These are phyloP conservation scores for Anolis sagrei DNA, from an alignment of 2,113 vertebrate species.

Conservation along the genomic window DNA sequence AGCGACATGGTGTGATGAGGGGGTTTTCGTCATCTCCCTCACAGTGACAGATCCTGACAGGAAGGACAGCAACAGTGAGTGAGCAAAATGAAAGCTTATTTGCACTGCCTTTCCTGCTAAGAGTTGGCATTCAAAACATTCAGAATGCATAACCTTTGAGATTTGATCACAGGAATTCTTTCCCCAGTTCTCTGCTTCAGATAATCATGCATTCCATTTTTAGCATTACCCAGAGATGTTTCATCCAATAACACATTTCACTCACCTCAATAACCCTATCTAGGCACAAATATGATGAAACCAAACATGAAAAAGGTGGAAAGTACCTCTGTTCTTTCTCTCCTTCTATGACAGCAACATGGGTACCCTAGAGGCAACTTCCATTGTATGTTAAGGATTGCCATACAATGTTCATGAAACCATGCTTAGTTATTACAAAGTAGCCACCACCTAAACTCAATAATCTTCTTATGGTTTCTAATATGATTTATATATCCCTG, in stretches of 20 bases:
- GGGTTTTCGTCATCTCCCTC: constrained; percentile 95
- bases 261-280: not conserved
- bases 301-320: too few species aligned
- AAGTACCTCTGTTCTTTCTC: not conserved
- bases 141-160: constrained; percentile 38
- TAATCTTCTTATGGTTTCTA: not conserved
- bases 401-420: not conserved
- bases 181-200: constrained; percentile 1
- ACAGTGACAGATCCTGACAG: constrained; percentile 95
- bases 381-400: not conserved
- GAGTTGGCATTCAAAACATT: constrained; percentile 24
- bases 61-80: constrained; percentile 59
- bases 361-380: not conserved
- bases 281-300: too few species aligned
- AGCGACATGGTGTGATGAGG: constrained; percentile 94
- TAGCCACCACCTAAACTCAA: not conserved
- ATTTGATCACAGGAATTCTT: constrained; percentile 14
- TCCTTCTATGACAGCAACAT: not conserved
- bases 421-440: not conserved
- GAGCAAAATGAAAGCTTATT: constrained; percentile 33
- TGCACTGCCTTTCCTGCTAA: constrained; percentile 22
- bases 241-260: not conserved
- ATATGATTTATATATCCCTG: not conserved
- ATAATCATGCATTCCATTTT: constrained; percentile 39
- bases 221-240: not conserved